These are phyloP conservation scores for Catostomus latipinnis DNA, from an alignment of 2,797 vertebrate genomes.

Conservation along the genomic window DNA sequence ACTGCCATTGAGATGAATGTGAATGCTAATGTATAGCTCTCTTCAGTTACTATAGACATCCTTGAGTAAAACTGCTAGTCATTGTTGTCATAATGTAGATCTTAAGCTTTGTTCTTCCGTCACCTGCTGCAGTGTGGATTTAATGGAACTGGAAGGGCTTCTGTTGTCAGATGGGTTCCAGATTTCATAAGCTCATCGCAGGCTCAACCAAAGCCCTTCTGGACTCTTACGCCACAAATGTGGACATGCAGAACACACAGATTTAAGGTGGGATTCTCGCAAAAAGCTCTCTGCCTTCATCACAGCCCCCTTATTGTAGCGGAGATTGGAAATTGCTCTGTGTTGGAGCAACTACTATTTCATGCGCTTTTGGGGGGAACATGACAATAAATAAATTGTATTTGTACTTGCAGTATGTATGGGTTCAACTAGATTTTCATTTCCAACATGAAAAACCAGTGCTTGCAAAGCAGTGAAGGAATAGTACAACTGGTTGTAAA, in stretches of 20 bases:
- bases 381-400: background rate
- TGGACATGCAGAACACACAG: slow-evolving; percentile 49
- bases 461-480: background rate
- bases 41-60: no score
- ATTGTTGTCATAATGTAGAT: background rate
- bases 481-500: no score
- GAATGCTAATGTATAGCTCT: no score
- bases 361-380: background rate
- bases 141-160: slow-evolving; percentile 71
- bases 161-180: slow-evolving; percentile 81
- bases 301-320: background rate
- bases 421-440: background rate
- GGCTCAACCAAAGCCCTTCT: slow-evolving; percentile 67
- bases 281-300: slow-evolving; percentile 34
- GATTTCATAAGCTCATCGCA: slow-evolving; percentile 71
- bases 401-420: no score
- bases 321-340: no score
- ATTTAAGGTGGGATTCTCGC: slow-evolving; percentile 50
- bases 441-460: background rate
- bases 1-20: no score
- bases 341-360: slow-evolving; percentile 6
- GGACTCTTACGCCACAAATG: slow-evolving; percentile 49
- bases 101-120: background rate
- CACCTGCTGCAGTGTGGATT: slow-evolving; percentile 65
- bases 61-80: no score